Conservation (phyloP, 2,797 vertebrate genomes). For the Lagorchestes hirsutus region DNA sequence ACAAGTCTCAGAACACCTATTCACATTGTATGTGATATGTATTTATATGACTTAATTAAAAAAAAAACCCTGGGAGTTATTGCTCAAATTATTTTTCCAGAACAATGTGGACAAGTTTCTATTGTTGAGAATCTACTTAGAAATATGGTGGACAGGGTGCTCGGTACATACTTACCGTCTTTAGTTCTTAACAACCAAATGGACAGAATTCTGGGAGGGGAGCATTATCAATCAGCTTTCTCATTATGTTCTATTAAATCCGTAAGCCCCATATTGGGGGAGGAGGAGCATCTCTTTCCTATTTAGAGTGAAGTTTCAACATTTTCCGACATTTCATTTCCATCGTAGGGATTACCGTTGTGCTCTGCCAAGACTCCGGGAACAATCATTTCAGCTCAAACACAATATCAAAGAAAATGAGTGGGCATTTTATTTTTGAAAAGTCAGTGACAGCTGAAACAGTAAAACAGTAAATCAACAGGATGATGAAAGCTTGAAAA, state of each 20-base stretch:
- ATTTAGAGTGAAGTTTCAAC: constrained; percentile 61
- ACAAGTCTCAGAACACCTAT: neutral
- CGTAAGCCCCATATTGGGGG: constrained; percentile 52
- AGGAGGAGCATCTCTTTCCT: constrained; percentile 47
- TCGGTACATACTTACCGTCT: neutral
- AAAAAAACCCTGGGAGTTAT: neutral
- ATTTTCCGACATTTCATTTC: constrained; percentile 18
- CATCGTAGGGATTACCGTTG: constrained; percentile 42
- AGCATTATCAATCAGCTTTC: neutral
- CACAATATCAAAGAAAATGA: constrained; percentile 73
- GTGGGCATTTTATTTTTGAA: constrained; percentile 64
- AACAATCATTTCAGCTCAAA: constrained; percentile 74
- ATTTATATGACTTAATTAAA: neutral
- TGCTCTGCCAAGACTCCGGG: constrained; percentile 54
- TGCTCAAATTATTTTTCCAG: neutral
- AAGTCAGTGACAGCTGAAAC: constrained; percentile 78
- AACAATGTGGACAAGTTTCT: neutral
- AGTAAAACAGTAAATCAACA: constrained; percentile 76
- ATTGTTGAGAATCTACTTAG: neutral
- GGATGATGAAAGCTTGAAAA: constrained; percentile 78
- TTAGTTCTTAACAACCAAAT: neutral
- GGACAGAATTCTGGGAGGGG: neutral
- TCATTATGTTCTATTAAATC: constrained; percentile 64
- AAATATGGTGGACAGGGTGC: neutral
- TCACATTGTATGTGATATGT: neutral